These are phyloP conservation scores for Pristis pectinata DNA, from an alignment of 2,797 vertebrate species.

Conservation along the genomic window DNA sequence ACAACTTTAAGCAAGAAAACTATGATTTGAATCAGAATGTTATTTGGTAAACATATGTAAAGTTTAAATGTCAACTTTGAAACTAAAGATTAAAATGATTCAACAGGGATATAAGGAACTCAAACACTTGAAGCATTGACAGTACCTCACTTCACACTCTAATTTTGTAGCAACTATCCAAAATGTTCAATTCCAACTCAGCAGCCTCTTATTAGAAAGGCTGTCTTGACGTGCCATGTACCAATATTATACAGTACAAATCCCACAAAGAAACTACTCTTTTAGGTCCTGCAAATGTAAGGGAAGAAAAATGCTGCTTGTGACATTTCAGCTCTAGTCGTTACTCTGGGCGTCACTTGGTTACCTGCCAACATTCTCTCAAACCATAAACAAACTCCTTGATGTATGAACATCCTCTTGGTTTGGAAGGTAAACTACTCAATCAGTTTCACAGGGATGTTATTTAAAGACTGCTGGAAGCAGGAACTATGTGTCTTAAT, in stretches of 20 bases:
- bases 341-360: neutral
- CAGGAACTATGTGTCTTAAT: neutral
- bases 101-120: neutral
- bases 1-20: neutral
- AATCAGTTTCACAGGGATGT: constrained; percentile 2
- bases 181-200: neutral
- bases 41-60: neutral
- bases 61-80: constrained; percentile 19
- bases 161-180: neutral
- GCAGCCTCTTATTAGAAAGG: neutral
- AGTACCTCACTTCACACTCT: neutral
- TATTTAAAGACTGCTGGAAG: constrained; percentile 15
- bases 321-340: neutral
- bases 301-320: neutral
- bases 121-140: neutral
- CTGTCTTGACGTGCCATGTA: neutral
- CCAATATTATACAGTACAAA: neutral
- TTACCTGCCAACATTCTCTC: constrained; percentile 21
- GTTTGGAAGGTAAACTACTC: constrained; percentile 31
- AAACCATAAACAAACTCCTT: constrained; percentile 12
- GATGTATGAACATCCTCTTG: constrained; percentile 21
- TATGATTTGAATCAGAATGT: neutral
- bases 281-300: neutral
- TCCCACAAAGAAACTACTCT: constrained; percentile 17
- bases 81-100: neutral